Evolutionary conservation across 2,113 vertebrate species (phyloP).

Genomic region (Bubo blakistoni): DNA sequence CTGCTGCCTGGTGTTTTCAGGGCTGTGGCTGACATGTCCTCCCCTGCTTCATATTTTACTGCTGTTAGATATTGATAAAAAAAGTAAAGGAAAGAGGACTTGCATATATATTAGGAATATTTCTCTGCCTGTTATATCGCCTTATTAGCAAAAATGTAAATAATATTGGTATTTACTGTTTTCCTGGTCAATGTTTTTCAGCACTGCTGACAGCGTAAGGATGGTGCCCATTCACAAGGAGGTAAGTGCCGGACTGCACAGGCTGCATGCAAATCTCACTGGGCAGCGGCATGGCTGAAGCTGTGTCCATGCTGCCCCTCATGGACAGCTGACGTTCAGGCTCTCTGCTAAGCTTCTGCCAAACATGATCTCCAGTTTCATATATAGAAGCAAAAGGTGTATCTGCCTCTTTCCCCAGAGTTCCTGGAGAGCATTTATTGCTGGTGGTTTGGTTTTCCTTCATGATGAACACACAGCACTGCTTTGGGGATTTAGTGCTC

Average conservation of each 20-base stretch:
- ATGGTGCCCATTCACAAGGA: background rate
- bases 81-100: background rate
- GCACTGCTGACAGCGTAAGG: accelerated
- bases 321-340: accelerated
- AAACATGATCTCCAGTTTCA: background rate
- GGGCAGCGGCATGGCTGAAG: background rate
- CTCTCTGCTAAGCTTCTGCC: background rate
- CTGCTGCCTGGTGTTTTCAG: slow-evolving; percentile 10
- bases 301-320: accelerated
- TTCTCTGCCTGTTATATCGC: background rate
- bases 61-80: background rate
- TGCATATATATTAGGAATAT: background rate
- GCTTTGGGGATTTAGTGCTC: background rate
- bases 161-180: background rate
- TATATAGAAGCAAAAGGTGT: accelerated
- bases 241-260: background rate
- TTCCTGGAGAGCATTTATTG: background rate
- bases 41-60: background rate
- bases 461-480: background rate
- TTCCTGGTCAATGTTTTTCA: background rate
- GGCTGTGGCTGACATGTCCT: background rate
- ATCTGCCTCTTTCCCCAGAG: background rate
- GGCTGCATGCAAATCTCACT: background rate
- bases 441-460: background rate
- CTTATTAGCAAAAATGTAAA: background rate